A percentile compares a stretch with the other conserved stretches of the same genome.
Evolutionary conservation across 1,140 invertebrate genomes (phyloP).

Genomic region (Solenopsis invicta): DNA sequence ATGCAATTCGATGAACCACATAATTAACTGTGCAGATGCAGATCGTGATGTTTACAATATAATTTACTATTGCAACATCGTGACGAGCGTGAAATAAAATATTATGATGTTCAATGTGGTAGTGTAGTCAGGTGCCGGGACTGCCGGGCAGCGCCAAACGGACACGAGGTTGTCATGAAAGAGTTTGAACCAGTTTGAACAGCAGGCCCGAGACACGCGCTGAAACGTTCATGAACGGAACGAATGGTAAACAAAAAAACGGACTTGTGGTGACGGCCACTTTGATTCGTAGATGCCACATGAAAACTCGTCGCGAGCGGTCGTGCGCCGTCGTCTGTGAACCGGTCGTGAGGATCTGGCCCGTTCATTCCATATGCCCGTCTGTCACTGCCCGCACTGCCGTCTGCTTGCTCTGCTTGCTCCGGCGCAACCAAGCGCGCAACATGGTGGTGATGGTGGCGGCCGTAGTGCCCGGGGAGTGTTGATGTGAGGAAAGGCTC

Average conservation of each 20-base stretch:
- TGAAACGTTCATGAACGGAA: not conserved
- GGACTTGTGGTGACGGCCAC: too few species aligned
- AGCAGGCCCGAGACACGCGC: conserved; percentile 14
- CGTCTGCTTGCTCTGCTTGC: conserved; percentile 2
- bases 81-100: not conserved
- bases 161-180: conserved; percentile 11
- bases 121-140: not conserved
- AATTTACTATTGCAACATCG: not conserved
- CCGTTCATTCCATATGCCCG: too few species aligned
- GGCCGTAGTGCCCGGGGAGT: conserved; percentile 24
- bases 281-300: not conserved
- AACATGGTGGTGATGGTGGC: conserved; percentile 67
- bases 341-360: not conserved
- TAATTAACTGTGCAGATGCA: not conserved
- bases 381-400: too few species aligned
- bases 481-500: conserved; percentile 54
- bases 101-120: not conserved
- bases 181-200: conserved; percentile 1
- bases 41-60: not conserved
- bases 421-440: conserved; percentile 7
- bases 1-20: not conserved
- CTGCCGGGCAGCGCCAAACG: not conserved
- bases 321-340: not conserved
- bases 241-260: not conserved
- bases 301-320: not conserved